Evolutionary conservation across 2,113 vertebrate genomes (phyloP).

Genomic region (Oenanthe melanoleuca): DNA sequence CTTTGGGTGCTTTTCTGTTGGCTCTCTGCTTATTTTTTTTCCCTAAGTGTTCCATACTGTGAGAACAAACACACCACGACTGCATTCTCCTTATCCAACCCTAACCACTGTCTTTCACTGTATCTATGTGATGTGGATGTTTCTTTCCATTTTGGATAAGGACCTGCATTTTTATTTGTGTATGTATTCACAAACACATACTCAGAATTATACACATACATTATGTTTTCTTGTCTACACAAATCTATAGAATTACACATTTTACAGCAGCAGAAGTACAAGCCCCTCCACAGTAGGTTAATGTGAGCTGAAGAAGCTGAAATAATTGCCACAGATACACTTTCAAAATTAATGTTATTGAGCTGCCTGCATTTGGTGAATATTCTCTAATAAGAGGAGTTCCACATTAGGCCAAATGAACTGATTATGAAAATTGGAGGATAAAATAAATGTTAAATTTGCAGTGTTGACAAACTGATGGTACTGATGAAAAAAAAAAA

Average conservation of each 20-base stretch:
- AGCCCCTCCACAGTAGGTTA: not conserved
- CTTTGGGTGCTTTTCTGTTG: slow-evolving; percentile 48
- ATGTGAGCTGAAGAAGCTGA: not conserved
- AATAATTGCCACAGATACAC: not conserved
- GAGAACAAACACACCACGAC: not conserved
- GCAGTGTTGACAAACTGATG: not conserved
- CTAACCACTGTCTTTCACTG: not conserved
- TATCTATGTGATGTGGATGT: not conserved
- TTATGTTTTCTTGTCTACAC: not conserved
- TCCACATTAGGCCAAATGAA: not conserved
- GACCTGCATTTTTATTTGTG: not conserved
- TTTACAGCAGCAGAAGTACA: not conserved
- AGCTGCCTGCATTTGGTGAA: not conserved
- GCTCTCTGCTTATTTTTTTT: not conserved
- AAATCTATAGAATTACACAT: not conserved
- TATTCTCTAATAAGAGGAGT: not conserved
- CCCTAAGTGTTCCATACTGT: not conserved
- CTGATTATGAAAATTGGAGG: not conserved
- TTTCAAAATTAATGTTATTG: not conserved
- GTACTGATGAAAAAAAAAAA: not conserved
- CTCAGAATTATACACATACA: not conserved
- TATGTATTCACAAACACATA: not conserved
- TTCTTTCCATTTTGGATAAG: not conserved
- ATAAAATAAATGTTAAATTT: slow-evolving; percentile 3
- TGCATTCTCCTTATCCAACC: not conserved